These are phyloP conservation scores for Notodonta dromedarius DNA, from an alignment of 2,888 invertebrate species.

Conservation along the genomic window DNA sequence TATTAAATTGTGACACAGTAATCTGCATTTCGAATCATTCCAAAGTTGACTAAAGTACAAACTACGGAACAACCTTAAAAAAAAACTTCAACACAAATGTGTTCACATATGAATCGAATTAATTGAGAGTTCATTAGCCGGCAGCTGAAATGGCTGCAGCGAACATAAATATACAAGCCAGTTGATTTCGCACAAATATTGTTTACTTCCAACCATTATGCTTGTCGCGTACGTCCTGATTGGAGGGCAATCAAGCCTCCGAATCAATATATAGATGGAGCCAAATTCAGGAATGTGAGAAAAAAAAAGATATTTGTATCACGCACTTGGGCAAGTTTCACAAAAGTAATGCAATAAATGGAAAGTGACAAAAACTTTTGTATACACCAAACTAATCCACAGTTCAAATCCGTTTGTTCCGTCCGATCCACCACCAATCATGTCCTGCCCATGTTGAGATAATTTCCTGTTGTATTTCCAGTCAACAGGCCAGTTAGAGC, in stretches of 20 bases:
- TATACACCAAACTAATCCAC: too few species aligned
- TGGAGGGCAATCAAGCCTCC: constrained; percentile 26
- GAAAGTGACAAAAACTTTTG: too few species aligned
- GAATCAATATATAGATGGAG: too few species aligned
- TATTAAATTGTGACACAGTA: too few species aligned
- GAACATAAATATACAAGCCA: constrained; percentile 39
- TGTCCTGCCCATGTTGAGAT: constrained; percentile 30
- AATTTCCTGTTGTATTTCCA: constrained; percentile 55
- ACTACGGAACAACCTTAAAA: background rate
- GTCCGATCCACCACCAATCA: background rate
- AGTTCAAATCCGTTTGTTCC: background rate
- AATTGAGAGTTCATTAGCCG: constrained; percentile 25
- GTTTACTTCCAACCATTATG: constrained; percentile 43
- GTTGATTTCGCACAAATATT: constrained; percentile 31
- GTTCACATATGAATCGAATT: constrained; percentile 12
- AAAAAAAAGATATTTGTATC: too few species aligned
- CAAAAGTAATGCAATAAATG: too few species aligned
- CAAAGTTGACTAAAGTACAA: too few species aligned
- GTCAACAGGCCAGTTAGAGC: constrained; percentile 51
- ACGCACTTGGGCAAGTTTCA: too few species aligned
- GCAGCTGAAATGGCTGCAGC: constrained; percentile 23
- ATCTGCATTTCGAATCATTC: too few species aligned
- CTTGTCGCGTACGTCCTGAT: constrained; percentile 49
- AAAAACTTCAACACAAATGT: constrained; percentile 6
- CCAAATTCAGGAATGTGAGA: too few species aligned